A percentile compares a stretch with the other conserved stretches of the same genome.
Evolutionary conservation across 1,140 invertebrate species (phyloP).

Genomic region (Euschistus heros): DNA sequence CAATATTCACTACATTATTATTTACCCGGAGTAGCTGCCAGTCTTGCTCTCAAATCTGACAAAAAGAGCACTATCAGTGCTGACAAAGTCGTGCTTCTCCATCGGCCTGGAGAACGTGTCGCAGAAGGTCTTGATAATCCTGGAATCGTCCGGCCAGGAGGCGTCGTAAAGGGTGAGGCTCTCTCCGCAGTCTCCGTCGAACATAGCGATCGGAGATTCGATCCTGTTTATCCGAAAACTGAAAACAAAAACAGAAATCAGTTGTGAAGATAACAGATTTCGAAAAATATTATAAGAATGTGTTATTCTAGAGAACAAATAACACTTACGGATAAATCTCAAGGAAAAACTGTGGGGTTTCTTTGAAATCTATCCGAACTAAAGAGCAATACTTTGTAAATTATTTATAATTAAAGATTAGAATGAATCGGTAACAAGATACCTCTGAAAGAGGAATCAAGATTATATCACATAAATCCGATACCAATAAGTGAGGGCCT

Average conservation of each 20-base stretch:
- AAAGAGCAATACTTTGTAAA: too few species aligned
- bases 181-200: constrained; percentile 77
- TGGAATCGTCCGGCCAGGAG: constrained; percentile 69
- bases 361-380: too few species aligned
- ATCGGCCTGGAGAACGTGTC: constrained; percentile 82
- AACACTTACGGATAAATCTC: too few species aligned
- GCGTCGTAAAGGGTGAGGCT: constrained; percentile 79
- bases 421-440: too few species aligned
- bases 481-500: too few species aligned
- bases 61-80: constrained; percentile 70
- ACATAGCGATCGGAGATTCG: constrained; percentile 72
- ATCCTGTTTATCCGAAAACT: constrained; percentile 82
- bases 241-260: not conserved
- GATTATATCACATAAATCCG: too few species aligned
- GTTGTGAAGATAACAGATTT: too few species aligned
- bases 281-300: too few species aligned
- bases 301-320: too few species aligned
- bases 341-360: too few species aligned
- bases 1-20: not conserved
- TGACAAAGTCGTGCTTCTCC: constrained; percentile 85
- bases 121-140: constrained; percentile 83
- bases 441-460: too few species aligned
- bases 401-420: too few species aligned
- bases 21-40: constrained; percentile 74
- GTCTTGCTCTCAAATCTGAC: constrained; percentile 82